Evolutionary conservation across 1,140 invertebrate species (phyloP).

Genomic region (Delia radicum): DNA sequence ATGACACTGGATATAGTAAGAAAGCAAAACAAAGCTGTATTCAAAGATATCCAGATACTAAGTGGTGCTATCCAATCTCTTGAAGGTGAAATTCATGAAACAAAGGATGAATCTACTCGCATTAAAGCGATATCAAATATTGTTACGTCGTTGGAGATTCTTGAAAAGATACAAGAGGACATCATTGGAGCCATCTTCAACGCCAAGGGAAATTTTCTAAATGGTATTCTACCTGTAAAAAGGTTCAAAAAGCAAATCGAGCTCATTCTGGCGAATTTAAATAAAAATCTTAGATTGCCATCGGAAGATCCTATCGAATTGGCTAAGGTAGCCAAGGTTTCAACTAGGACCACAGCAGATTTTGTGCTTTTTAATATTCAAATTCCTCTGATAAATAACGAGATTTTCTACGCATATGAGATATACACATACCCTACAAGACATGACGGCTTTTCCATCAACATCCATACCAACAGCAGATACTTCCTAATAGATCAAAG

Average conservation of each 20-base stretch:
- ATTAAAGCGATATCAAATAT: not conserved
- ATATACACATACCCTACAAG: no score
- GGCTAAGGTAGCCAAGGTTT: not conserved
- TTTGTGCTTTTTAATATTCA: not conserved
- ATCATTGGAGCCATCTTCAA: not conserved
- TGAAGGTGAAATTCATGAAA: not conserved
- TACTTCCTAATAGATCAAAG: not conserved
- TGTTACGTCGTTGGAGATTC: not conserved
- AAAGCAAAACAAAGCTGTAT: not conserved
- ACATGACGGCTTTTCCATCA: not conserved
- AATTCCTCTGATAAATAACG: no score
- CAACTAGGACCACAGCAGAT: not conserved
- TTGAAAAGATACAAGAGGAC: not conserved
- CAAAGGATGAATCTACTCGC: not conserved
- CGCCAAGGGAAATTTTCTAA: not conserved
- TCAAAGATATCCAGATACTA: not conserved
- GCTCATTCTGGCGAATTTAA: not conserved
- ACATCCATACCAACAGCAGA: not conserved
- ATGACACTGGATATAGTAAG: not conserved
- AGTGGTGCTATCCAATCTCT: not conserved
- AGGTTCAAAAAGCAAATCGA: slow-evolving; percentile 18
- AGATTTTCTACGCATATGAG: no score
- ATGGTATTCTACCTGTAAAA: slow-evolving; percentile 9
- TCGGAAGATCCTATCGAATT: not conserved
- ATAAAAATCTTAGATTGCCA: not conserved